Evolutionary conservation across 2,797 vertebrate species (phyloP).

Genomic region (Oreonectes daqikongensis): DNA sequence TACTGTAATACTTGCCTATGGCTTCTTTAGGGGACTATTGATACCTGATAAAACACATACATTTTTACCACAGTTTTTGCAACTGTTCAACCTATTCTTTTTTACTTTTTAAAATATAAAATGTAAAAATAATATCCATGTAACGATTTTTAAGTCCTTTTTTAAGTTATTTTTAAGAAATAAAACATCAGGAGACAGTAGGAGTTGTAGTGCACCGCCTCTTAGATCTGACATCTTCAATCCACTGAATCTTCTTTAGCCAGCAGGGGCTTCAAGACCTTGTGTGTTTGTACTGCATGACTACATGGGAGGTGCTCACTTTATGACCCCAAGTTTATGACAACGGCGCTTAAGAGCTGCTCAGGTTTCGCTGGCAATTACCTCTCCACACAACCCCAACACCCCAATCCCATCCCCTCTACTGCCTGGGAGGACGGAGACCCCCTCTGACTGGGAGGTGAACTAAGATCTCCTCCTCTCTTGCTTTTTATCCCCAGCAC

Average conservation of each 20-base stretch:
- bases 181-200: background rate
- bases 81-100: background rate
- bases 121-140: background rate
- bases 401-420: conserved; percentile 42
- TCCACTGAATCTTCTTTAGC: conserved; percentile 26
- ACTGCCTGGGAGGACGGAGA: conserved; percentile 54
- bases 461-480: conserved; percentile 53
- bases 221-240: conserved; percentile 35
- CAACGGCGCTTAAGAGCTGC: conserved; percentile 70
- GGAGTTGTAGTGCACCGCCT: conserved; percentile 25
- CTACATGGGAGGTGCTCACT: conserved; percentile 76
- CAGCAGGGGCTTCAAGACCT: conserved; percentile 64
- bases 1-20: background rate
- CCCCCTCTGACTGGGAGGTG: conserved; percentile 59
- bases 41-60: no score
- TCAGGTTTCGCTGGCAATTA: conserved; percentile 75
- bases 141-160: background rate
- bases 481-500: conserved; percentile 43
- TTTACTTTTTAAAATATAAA: background rate
- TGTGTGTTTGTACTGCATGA: conserved; percentile 72
- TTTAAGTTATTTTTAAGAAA: background rate
- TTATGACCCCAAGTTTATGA: conserved; percentile 76
- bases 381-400: conserved; percentile 55
- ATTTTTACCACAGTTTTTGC: no score
- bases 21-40: background rate